These are phyloP conservation scores for Argopecten irradians DNA, from an alignment of 1,140 invertebrate species.

Conservation along the genomic window DNA sequence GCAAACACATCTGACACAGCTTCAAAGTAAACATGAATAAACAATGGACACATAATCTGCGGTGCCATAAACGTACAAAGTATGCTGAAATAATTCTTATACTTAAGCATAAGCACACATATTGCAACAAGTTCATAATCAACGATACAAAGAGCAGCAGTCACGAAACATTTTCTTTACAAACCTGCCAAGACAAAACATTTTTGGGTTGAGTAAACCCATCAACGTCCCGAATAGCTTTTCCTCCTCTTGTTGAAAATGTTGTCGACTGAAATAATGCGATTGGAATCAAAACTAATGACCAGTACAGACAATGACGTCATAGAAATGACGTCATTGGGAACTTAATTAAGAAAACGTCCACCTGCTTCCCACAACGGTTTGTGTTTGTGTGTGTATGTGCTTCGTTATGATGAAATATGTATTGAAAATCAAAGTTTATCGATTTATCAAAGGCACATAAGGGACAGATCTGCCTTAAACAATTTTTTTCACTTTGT, in stretches of 20 bases:
- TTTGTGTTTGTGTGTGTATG: background rate
- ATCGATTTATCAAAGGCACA: background rate
- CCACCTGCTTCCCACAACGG: conserved; percentile 11
- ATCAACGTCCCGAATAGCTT: conserved; percentile 24
- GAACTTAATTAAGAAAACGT: background rate
- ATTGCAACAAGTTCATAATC: background rate
- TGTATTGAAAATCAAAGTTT: background rate
- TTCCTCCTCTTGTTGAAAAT: conserved; percentile 14
- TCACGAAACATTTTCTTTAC: conserved; percentile 33
- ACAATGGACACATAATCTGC: background rate
- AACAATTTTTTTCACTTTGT: background rate
- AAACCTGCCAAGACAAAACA: conserved; percentile 68
- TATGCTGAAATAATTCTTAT: background rate
- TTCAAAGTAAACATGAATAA: background rate
- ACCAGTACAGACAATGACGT: background rate
- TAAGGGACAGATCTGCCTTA: background rate
- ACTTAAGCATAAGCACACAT: background rate
- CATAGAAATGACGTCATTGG: background rate
- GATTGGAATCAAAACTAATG: conserved; percentile 8
- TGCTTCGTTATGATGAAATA: background rate
- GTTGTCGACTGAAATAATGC: conserved; percentile 24
- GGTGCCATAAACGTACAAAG: too few species aligned
- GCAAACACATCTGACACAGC: background rate
- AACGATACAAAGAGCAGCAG: background rate
- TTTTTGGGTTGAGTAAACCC: conserved; percentile 61